phyloP scores from a whole-genome alignment of 2,888 invertebrate species.

The Lysandra coridon region DNA sequence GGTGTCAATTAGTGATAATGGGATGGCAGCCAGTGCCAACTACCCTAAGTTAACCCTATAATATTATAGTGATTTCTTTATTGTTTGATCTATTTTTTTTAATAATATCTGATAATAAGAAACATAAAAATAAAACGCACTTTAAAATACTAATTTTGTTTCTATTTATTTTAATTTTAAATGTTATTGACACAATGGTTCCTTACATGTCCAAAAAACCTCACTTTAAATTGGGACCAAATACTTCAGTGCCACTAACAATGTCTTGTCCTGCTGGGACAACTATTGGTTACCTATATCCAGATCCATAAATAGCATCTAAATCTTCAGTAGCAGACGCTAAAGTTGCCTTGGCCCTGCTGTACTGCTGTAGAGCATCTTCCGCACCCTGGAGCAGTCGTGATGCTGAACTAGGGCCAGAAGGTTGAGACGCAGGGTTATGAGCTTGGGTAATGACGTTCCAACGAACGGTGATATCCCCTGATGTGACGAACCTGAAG shows the following conservation, averaged over 20 bases:
- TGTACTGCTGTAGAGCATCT: slow-evolving; percentile 59
- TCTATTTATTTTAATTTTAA: too few species aligned
- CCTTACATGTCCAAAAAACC: too few species aligned
- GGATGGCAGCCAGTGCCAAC: too few species aligned
- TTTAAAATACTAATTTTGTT: too few species aligned
- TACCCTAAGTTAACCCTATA: too few species aligned
- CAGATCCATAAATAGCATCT: slow-evolving; percentile 37
- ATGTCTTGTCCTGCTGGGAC: background rate
- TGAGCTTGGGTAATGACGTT: slow-evolving; percentile 50
- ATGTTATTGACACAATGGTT: too few species aligned
- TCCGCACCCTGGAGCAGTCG: slow-evolving; percentile 61
- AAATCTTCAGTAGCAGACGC: slow-evolving; percentile 57
- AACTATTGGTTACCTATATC: slow-evolving; percentile 12
- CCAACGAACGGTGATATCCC: slow-evolving; percentile 54
- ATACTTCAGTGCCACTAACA: background rate
- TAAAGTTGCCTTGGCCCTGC: slow-evolving; percentile 55
- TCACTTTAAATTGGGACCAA: too few species aligned
- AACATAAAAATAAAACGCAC: too few species aligned
- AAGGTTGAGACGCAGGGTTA: slow-evolving; percentile 37
- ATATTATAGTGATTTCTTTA: too few species aligned
- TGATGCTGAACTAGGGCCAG: slow-evolving; percentile 35
- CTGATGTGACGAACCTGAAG: slow-evolving; percentile 53
- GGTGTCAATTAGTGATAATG: too few species aligned
- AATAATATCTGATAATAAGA: too few species aligned
- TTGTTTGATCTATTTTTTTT: too few species aligned